Evolutionary conservation across 2,888 invertebrate genomes (phyloP).

Genomic region (Ennomos quercinarius): DNA sequence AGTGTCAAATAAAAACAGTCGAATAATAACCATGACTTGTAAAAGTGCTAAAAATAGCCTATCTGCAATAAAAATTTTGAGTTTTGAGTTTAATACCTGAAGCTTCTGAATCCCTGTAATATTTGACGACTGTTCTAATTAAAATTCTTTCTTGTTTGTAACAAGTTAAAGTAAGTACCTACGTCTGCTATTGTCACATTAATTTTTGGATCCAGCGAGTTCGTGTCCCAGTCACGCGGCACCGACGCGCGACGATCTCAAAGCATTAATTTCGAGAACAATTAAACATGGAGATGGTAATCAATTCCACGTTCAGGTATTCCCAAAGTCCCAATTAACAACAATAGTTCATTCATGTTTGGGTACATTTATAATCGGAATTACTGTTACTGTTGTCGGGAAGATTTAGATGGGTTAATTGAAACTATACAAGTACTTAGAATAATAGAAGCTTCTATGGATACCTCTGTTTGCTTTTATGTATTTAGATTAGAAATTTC

Average conservation of each 20-base stretch:
- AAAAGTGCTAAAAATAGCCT: no score
- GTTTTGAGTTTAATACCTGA: no score
- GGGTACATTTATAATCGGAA: slow-evolving; percentile 19
- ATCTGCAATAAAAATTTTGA: no score
- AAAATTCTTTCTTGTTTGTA: no score
- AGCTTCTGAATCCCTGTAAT: no score
- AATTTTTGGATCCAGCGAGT: slow-evolving; percentile 1
- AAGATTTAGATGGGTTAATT: slow-evolving; percentile 13
- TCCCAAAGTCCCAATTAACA: slow-evolving; percentile 14
- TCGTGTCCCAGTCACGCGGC: slow-evolving; percentile 7
- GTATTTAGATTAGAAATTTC: not conserved
- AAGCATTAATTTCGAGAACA: slow-evolving; percentile 22
- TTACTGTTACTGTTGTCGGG: slow-evolving; percentile 8
- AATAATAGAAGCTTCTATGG: not conserved
- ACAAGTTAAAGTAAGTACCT: no score
- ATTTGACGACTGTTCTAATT: no score
- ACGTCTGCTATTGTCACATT: not conserved
- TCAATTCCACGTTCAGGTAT: slow-evolving; percentile 19
- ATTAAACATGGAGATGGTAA: slow-evolving; percentile 25
- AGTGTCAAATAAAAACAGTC: no score
- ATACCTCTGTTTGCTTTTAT: not conserved
- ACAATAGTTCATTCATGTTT: slow-evolving; percentile 26
- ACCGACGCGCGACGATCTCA: slow-evolving; percentile 1
- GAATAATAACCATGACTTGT: no score
- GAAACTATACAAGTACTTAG: not conserved